phyloP scores from a whole-genome alignment of 1,140 invertebrate genomes.

The Phocides pigmalion region DNA sequence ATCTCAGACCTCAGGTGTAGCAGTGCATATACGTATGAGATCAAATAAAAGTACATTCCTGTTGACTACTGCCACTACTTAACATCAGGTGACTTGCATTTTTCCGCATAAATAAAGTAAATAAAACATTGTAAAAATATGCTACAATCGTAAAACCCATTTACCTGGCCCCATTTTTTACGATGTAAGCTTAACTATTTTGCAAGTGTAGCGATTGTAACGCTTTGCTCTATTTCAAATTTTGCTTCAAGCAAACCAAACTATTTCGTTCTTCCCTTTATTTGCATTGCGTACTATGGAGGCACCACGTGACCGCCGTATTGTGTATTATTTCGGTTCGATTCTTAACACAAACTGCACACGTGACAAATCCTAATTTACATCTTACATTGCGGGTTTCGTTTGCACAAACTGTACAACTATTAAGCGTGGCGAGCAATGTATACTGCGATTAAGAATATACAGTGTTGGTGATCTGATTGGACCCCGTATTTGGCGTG shows the following conservation, averaged over 20 bases:
- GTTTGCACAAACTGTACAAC: background rate
- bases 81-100: no score
- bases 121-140: no score
- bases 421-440: background rate
- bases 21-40: no score
- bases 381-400: background rate
- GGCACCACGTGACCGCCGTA: slow-evolving; percentile 10
- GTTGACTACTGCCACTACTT: no score
- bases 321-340: slow-evolving; percentile 23
- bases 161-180: no score
- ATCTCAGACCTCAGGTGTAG: no score
- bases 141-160: no score
- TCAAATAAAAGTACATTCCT: no score
- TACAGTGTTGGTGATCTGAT: slow-evolving; percentile 7
- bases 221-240: background rate
- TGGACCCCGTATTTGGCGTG: slow-evolving; percentile 16
- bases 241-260: slow-evolving; percentile 10
- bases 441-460: slow-evolving; percentile 3
- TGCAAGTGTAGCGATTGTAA: background rate
- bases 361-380: slow-evolving; percentile 1
- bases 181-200: no score
- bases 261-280: slow-evolving; percentile 18
- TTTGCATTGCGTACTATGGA: slow-evolving; percentile 21
- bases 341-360: slow-evolving; percentile 3
- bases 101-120: no score